Evolutionary conservation across 2,113 vertebrate genomes (phyloP).

Genomic region (Sturnus vulgaris): DNA sequence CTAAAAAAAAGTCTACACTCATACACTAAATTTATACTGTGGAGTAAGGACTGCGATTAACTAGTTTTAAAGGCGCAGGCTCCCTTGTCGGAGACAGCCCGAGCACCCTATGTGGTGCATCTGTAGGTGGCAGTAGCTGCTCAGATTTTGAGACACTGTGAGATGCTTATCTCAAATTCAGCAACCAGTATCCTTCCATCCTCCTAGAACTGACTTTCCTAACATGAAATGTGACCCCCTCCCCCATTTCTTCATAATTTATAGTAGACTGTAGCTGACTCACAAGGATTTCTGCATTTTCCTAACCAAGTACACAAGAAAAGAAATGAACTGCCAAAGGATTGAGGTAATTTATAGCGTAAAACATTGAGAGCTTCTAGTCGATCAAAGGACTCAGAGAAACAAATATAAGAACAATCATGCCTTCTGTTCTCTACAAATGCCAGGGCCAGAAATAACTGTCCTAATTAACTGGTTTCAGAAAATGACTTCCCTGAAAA

Average conservation of each 20-base stretch:
- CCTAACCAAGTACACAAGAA: conserved; percentile 45
- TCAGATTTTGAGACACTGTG: conserved; percentile 43
- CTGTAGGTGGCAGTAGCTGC: conserved; percentile 68
- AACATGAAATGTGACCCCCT: conserved; percentile 45
- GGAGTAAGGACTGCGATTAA: not conserved
- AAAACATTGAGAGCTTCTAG: conserved; percentile 59
- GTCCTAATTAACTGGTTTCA: conserved; percentile 70
- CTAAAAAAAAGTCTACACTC: not conserved
- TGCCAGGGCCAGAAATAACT: conserved; percentile 67
- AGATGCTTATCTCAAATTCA: conserved; percentile 35
- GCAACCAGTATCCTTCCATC: conserved; percentile 18
- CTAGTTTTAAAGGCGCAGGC: not conserved
- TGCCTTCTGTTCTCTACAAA: conserved; percentile 67
- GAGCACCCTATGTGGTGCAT: not conserved
- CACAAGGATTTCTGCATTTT: conserved; percentile 46
- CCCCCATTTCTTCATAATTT: conserved; percentile 60
- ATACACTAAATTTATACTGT: not conserved
- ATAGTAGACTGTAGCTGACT: conserved; percentile 57
- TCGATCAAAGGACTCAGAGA: conserved; percentile 68
- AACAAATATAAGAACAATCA: conserved; percentile 60
- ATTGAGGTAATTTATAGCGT: conserved; percentile 61
- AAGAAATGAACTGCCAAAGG: conserved; percentile 27
- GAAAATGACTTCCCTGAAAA: conserved; percentile 44
- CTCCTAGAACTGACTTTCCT: conserved; percentile 43
- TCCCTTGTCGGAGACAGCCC: not conserved